These are phyloP conservation scores for Nylanderia fulva DNA, from an alignment of 1,140 invertebrate species.

Conservation along the genomic window DNA sequence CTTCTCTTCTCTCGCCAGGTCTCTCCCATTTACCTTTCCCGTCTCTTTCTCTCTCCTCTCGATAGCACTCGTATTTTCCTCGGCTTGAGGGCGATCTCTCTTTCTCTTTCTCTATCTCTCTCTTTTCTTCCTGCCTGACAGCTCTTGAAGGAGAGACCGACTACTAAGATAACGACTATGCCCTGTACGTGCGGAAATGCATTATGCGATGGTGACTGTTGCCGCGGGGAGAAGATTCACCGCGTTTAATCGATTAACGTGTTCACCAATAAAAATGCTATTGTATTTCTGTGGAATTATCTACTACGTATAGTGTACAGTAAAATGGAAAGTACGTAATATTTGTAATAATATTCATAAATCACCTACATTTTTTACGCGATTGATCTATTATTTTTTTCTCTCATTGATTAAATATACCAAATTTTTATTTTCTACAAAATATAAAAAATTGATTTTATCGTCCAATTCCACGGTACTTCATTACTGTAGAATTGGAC, in stretches of 20 bases:
- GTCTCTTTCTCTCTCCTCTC: constrained; percentile 62
- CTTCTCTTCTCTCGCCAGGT: constrained; percentile 52
- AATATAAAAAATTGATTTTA: not conserved
- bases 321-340: no score
- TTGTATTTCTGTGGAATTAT: not conserved
- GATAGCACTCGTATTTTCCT: constrained; percentile 76
- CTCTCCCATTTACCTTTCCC: constrained; percentile 68
- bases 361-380: not conserved
- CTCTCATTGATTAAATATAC: constrained; percentile 1
- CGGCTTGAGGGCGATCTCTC: constrained; percentile 64
- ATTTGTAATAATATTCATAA: no score
- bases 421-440: no score
- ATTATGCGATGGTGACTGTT: constrained; percentile 69
- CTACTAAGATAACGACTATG: constrained; percentile 75
- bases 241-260: constrained; percentile 33
- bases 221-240: constrained; percentile 7
- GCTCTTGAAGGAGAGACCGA: constrained; percentile 72
- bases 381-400: not conserved
- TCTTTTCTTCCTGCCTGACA: constrained; percentile 68
- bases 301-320: not conserved
- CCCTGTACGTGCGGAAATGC: constrained; percentile 67
- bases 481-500: no score
- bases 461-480: not conserved
- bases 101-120: constrained; percentile 38
- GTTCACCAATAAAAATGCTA: not conserved